phyloP scores from a whole-genome alignment of 2,113 vertebrate species.

The Syngnathoides biaculeatus region DNA sequence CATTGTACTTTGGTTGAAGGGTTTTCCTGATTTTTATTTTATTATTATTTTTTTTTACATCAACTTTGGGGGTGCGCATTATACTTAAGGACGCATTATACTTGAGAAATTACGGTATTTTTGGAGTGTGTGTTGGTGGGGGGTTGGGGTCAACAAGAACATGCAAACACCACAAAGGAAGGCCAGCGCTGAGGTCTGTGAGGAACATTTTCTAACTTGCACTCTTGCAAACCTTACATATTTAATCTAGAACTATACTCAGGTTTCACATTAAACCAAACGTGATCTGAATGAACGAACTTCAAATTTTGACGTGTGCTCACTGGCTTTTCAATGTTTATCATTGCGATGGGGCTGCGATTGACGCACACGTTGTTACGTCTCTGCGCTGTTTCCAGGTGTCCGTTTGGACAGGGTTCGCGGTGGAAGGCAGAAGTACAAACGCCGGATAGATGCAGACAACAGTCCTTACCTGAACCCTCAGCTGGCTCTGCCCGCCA shows the following conservation, averaged over 20 bases:
- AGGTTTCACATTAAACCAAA: neutral
- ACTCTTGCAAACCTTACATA: neutral
- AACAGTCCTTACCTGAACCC: slow-evolving; percentile 99
- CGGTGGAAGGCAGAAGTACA: slow-evolving; percentile 98
- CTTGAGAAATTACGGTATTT: too few relatives aligned
- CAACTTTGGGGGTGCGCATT: too few relatives aligned
- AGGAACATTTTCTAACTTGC: too few relatives aligned
- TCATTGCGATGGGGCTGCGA: neutral
- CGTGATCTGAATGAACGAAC: neutral
- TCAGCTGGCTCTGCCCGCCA: slow-evolving; percentile 94
- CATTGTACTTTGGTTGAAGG: too few relatives aligned
- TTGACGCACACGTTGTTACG: slow-evolving; percentile 14
- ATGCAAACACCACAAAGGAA: too few relatives aligned
- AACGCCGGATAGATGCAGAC: slow-evolving; percentile 99
- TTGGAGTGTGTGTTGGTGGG: too few relatives aligned
- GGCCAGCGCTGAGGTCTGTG: too few relatives aligned
- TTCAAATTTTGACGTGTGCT: neutral
- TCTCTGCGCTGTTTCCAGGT: slow-evolving; percentile 68
- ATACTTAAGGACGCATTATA: too few relatives aligned
- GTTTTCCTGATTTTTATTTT: too few relatives aligned
- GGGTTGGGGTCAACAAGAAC: too few relatives aligned
- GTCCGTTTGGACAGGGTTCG: slow-evolving; percentile 98
- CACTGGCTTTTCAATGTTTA: neutral
- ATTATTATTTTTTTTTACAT: too few relatives aligned
- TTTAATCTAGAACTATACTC: neutral